A percentile compares a stretch with the other conserved stretches of the same genome.
Evolutionary conservation across 1,140 invertebrate genomes (phyloP).

Genomic region (Trachelipus rathkii): DNA sequence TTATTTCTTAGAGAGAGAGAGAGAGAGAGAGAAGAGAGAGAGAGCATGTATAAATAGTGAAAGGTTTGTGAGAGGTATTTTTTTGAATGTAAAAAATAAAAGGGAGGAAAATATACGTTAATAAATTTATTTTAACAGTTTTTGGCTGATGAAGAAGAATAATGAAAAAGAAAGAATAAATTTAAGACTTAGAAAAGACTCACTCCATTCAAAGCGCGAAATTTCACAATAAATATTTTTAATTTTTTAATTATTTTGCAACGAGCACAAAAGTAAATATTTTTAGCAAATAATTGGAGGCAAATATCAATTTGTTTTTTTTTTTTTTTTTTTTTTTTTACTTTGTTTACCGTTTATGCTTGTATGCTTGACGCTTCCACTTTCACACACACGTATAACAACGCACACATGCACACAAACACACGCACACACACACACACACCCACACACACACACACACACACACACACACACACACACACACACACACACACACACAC

Average conservation of each 20-base stretch:
- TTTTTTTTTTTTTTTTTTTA: background rate
- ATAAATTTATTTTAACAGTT: too few species aligned
- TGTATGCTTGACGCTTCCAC: background rate
- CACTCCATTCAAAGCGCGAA: too few species aligned
- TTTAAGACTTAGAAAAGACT: too few species aligned
- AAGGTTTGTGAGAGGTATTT: background rate
- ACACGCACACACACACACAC: constrained; percentile 18
- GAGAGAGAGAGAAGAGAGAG: background rate
- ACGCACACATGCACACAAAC: background rate
- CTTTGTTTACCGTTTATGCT: too few species aligned
- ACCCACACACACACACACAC: background rate
- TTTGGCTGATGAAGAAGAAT: too few species aligned
- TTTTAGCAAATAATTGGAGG: background rate
- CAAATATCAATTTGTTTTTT: background rate
- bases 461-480: constrained; percentile 7
- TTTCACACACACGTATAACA: too few species aligned
- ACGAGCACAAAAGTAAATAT: background rate
- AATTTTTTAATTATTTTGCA: background rate
- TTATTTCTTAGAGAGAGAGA: too few species aligned
- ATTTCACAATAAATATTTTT: too few species aligned
- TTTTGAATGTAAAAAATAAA: background rate
- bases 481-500: constrained; percentile 17
- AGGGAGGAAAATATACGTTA: background rate
- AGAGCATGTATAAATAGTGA: background rate
- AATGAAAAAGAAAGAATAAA: too few species aligned